Evolutionary conservation across 2,888 invertebrate species (phyloP).

Genomic region (Eristalis pertinax): DNA sequence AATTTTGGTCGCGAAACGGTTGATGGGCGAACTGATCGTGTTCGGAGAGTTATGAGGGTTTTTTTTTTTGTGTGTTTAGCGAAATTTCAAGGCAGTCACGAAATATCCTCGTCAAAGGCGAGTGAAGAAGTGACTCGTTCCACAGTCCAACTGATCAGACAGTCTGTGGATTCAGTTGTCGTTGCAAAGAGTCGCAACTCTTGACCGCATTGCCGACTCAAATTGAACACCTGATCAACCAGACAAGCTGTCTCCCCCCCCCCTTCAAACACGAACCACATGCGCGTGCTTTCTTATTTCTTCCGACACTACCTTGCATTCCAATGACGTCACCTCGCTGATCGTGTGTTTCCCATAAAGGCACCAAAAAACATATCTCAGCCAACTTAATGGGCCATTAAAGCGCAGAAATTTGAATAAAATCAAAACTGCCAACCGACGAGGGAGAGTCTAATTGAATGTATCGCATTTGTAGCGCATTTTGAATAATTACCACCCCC

Average conservation of each 20-base stretch:
- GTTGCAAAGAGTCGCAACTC: background rate
- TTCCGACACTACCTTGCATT: too few relatives aligned
- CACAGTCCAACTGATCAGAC: too few relatives aligned
- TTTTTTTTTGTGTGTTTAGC: too few relatives aligned
- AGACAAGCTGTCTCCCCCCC: background rate
- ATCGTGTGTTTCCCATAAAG: background rate
- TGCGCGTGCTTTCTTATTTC: background rate
- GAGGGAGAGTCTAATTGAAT: background rate
- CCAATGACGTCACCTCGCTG: background rate
- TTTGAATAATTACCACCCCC: background rate
- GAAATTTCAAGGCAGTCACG: too few relatives aligned
- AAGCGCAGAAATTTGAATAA: background rate
- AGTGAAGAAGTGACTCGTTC: too few relatives aligned
- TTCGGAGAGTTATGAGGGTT: background rate
- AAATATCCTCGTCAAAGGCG: too few relatives aligned
- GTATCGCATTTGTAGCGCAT: background rate
- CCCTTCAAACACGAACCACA: background rate
- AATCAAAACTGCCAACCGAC: background rate
- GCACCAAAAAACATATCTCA: background rate
- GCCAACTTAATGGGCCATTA: background rate
- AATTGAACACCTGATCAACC: background rate
- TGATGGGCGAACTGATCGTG: background rate
- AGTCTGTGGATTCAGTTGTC: too few relatives aligned
- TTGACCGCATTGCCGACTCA: background rate
- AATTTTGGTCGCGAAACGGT: background rate